Percentiles rank a stretch among this genome's conserved stretches.
phyloP scores from a whole-genome alignment of 2,797 vertebrate genomes.

The Meriones psammophilus region DNA sequence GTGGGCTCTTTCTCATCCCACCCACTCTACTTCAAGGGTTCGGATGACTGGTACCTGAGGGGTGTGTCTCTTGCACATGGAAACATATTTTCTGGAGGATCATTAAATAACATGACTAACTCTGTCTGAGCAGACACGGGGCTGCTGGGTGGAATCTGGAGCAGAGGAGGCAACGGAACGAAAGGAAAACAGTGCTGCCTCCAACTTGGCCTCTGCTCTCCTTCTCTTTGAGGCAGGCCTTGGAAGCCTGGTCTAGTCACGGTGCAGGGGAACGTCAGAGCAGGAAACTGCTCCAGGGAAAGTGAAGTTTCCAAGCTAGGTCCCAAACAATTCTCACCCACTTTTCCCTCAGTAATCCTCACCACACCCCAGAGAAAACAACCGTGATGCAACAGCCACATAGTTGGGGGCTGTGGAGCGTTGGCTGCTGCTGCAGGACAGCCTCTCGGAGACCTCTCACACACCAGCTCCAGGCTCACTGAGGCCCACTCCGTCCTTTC shows the following conservation, averaged over 20 bases:
- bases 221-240: neutral
- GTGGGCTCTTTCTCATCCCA: neutral
- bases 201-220: neutral
- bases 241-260: neutral
- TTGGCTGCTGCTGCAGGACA: neutral
- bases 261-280: neutral
- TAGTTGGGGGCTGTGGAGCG: neutral
- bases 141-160: neutral
- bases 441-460: neutral
- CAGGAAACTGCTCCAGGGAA: conserved; percentile 10
- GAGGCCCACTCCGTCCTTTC: too few species aligned
- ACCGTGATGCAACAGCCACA: conserved; percentile 40
- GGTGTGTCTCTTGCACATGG: neutral
- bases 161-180: neutral
- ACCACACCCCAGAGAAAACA: conserved; percentile 32
- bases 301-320: conserved; percentile 11
- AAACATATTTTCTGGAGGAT: neutral
- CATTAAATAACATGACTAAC: neutral
- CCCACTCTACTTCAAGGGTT: neutral
- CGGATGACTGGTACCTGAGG: neutral
- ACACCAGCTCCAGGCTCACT: neutral
- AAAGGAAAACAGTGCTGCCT: too few species aligned
- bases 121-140: neutral
- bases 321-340: neutral
- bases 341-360: conserved; percentile 43